Percentiles rank a stretch among this genome's conserved stretches.
phyloP scores from a whole-genome alignment of 2,113 vertebrate species.

The Martes martes region DNA sequence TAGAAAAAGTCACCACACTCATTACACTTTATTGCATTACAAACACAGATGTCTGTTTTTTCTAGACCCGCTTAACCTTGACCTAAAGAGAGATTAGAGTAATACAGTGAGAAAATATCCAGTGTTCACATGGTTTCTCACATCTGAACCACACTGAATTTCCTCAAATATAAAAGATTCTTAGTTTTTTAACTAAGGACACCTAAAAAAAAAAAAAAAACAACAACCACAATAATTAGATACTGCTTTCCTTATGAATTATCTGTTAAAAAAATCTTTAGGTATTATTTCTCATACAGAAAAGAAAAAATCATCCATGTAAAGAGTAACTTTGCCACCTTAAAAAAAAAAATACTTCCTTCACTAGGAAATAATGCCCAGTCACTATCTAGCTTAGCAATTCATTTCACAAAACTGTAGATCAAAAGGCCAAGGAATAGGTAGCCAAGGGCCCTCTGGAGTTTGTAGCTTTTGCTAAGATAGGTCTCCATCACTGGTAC shows the following conservation, averaged over 20 bases:
- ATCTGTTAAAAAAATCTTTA: not conserved
- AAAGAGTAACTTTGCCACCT: not conserved
- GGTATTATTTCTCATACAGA: not conserved
- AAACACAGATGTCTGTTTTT: constrained; percentile 68
- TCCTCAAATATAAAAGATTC: not conserved
- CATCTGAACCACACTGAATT: constrained; percentile 12
- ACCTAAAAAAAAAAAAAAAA: not conserved
- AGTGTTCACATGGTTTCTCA: constrained; percentile 33
- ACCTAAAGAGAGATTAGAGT: constrained; percentile 34
- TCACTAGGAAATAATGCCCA: not conserved
- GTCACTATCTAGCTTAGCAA: not conserved
- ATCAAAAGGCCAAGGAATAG: not conserved
- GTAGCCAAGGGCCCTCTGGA: not conserved
- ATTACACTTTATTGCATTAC: constrained; percentile 69
- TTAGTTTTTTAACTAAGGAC: constrained; percentile 35
- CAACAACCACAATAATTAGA: not conserved
- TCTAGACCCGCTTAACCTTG: constrained; percentile 62
- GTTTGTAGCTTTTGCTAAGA: not conserved
- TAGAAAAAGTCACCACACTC: constrained; percentile 59
- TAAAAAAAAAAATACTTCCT: not conserved
- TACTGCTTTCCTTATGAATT: not conserved
- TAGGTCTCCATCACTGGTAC: not conserved
- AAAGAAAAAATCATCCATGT: not conserved
- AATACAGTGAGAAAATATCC: constrained; percentile 35
- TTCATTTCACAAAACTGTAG: not conserved